Conservation (phyloP, 2,797 vertebrate genomes). For the Merluccius polli region DNA sequence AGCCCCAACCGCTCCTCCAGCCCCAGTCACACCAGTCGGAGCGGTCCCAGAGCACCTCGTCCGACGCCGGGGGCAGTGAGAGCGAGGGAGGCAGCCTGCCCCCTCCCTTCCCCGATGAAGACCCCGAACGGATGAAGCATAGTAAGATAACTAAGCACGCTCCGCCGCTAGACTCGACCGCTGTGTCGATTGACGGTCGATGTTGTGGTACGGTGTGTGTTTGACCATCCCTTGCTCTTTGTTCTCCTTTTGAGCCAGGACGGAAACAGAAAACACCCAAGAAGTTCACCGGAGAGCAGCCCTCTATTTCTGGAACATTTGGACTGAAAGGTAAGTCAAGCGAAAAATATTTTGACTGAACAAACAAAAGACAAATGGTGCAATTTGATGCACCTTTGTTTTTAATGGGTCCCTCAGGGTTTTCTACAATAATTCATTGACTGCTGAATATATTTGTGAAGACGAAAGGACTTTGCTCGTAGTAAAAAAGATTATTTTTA, state of each 20-base stretch:
- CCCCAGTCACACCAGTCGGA: conserved; percentile 42
- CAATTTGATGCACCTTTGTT: not conserved
- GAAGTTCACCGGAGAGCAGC: conserved; percentile 98
- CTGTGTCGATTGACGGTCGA: not conserved
- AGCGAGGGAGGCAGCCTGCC: conserved; percentile 66
- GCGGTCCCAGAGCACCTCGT: conserved; percentile 55
- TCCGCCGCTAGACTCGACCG: not conserved
- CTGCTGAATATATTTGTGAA: not conserved
- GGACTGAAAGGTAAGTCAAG: conserved; percentile 86
- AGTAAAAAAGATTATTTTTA: not conserved
- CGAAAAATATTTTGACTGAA: not conserved
- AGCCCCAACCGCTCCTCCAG: conserved; percentile 36
- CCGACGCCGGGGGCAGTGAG: conserved; percentile 72
- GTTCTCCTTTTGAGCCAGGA: conserved; percentile 86
- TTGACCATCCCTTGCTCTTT: conserved; percentile 71
- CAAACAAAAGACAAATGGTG: not conserved
- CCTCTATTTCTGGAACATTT: conserved; percentile 95
- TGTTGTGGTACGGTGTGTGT: conserved; percentile 9
- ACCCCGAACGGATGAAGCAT: conserved; percentile 92
- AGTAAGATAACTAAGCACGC: conserved; percentile 79
- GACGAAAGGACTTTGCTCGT: not conserved
- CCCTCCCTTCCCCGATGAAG: conserved; percentile 78
- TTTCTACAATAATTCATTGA: not conserved
- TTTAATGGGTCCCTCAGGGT: not conserved
- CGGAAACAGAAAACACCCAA: conserved; percentile 99